A percentile compares a stretch with the other conserved stretches of the same genome.
phyloP scores from a whole-genome alignment of 1,140 invertebrate genomes.

The Microplitis mediator region DNA sequence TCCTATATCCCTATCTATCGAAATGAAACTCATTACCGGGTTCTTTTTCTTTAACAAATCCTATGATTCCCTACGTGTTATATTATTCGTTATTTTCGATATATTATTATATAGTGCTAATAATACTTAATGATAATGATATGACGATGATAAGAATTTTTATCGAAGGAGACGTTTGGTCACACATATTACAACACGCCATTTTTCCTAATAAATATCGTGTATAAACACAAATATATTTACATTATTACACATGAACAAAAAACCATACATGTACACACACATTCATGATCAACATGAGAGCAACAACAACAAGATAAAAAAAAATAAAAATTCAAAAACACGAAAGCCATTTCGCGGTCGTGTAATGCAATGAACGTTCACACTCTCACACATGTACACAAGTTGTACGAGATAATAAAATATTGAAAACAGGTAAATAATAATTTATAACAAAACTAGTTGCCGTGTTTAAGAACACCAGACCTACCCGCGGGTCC shows the following conservation, averaged over 20 bases:
- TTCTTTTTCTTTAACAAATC: neutral
- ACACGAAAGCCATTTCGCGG: conserved; percentile 27
- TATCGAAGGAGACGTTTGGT: conserved; percentile 61
- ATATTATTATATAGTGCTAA: conserved; percentile 60
- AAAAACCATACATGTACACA: conserved; percentile 23
- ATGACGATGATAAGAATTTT: conserved; percentile 62
- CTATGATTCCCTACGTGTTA: conserved; percentile 61
- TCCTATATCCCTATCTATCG: neutral
- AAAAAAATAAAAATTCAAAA: conserved; percentile 43
- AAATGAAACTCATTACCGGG: neutral
- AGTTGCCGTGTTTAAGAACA: conserved; percentile 45
- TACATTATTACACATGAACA: conserved; percentile 12
- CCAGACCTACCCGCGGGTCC: conserved; percentile 63
- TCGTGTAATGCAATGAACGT: conserved; percentile 27
- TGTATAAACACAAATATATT: conserved; percentile 30
- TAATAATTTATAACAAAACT: conserved; percentile 40
- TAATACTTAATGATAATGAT: conserved; percentile 62
- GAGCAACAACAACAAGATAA: conserved; percentile 32
- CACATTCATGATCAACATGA: conserved; percentile 25
- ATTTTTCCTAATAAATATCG: conserved; percentile 43
- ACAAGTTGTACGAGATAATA: conserved; percentile 32
- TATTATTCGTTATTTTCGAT: conserved; percentile 65
- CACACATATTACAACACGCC: conserved; percentile 53
- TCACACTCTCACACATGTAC: conserved; percentile 36
- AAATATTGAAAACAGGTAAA: conserved; percentile 41